Percentiles rank a stretch among this genome's conserved stretches.
phyloP scores from a whole-genome alignment of 2,797 vertebrate species.

The Hirundo rustica region DNA sequence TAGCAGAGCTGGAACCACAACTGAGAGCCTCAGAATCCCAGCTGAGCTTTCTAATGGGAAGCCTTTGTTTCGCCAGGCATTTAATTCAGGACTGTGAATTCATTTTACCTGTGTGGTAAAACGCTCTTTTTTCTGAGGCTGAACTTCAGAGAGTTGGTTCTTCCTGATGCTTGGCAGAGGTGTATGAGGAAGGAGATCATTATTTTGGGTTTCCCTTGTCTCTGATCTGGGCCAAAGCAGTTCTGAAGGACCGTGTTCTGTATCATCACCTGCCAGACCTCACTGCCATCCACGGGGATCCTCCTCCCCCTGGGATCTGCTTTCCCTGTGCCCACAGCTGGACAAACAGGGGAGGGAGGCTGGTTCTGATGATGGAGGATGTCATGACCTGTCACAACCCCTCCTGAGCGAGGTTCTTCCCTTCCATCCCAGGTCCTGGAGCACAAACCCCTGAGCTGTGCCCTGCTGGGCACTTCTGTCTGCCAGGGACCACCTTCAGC shows the following conservation, averaged over 20 bases:
- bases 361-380: background rate
- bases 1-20: background rate
- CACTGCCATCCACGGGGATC: conserved; percentile 75
- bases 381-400: background rate
- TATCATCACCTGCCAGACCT: conserved; percentile 50
- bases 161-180: background rate
- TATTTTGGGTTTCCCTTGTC: background rate
- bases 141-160: background rate
- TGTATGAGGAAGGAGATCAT: background rate
- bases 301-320: conserved; percentile 77
- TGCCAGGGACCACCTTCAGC: conserved; percentile 72
- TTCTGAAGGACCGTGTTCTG: background rate
- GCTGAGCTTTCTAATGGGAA: background rate
- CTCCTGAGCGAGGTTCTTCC: background rate
- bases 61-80: background rate
- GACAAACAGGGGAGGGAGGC: background rate
- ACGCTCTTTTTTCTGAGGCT: background rate
- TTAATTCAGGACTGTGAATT: background rate
- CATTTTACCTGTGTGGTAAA: background rate
- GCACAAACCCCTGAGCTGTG: conserved; percentile 73
- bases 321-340: conserved; percentile 48
- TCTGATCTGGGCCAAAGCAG: background rate
- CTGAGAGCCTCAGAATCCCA: background rate
- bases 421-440: conserved; percentile 66
- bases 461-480: conserved; percentile 81